Evolutionary conservation across 2,113 vertebrate genomes (phyloP).

Genomic region (Uropsilus gracilis): DNA sequence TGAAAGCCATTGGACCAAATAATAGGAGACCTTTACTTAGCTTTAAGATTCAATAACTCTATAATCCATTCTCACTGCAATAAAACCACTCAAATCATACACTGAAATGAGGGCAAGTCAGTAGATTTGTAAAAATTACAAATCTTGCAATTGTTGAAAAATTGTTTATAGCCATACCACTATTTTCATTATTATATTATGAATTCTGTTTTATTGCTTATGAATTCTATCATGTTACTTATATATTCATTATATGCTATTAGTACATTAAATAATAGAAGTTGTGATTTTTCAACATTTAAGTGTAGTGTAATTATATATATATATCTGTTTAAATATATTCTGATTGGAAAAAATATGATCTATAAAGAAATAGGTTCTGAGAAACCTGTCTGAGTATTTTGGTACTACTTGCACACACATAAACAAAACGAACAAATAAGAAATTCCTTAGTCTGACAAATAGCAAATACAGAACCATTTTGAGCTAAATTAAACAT

Average conservation of each 20-base stretch:
- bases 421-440: neutral
- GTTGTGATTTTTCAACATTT: neutral
- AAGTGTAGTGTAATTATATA: neutral
- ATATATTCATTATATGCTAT: neutral
- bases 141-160: neutral
- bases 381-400: neutral
- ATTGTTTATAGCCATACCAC: neutral
- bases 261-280: neutral
- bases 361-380: neutral
- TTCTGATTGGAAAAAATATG: constrained; percentile 19
- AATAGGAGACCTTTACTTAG: neutral
- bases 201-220: neutral
- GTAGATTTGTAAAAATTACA: neutral
- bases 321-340: constrained; percentile 4
- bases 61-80: neutral
- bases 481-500: neutral
- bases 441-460: neutral
- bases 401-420: neutral
- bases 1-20: neutral
- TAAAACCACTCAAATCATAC: neutral
- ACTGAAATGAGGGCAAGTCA: neutral
- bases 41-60: neutral
- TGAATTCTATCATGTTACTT: neutral
- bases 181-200: neutral
- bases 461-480: neutral